Evolutionary conservation across 2,797 vertebrate species (phyloP).

Genomic region (Phaenicophaeus curvirostris): DNA sequence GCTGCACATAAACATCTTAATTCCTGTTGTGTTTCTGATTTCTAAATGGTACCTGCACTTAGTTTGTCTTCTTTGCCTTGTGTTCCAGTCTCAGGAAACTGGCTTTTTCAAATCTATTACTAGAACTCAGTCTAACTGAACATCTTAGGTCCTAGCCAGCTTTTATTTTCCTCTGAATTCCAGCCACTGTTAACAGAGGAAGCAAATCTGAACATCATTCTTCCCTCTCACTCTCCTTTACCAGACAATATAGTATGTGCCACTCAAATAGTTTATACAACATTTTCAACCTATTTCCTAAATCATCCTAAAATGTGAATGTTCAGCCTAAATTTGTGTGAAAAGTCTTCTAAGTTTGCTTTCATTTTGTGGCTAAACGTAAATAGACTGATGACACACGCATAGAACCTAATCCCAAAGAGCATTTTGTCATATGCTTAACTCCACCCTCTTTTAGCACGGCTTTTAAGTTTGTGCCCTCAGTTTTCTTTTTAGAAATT

Average conservation of each 20-base stretch:
- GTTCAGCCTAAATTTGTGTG: neutral
- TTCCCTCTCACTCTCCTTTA: neutral
- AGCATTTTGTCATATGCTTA: neutral
- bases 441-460: neutral
- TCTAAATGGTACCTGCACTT: neutral
- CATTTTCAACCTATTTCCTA: neutral
- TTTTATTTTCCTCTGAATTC: constrained; percentile 23
- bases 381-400: neutral
- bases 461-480: neutral
- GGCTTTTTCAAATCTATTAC: neutral
- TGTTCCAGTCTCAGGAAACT: neutral
- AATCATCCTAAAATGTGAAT: neutral
- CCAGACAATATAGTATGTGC: neutral
- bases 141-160: neutral
- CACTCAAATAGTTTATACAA: neutral
- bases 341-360: neutral
- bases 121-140: neutral
- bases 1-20: neutral
- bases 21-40: neutral
- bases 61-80: neutral
- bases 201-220: neutral
- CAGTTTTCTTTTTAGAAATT: neutral
- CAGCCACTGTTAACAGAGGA: neutral
- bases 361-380: neutral
- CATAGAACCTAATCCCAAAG: neutral